Conservation (phyloP, 1,140 invertebrate species). For the Euwallacea similis region DNA sequence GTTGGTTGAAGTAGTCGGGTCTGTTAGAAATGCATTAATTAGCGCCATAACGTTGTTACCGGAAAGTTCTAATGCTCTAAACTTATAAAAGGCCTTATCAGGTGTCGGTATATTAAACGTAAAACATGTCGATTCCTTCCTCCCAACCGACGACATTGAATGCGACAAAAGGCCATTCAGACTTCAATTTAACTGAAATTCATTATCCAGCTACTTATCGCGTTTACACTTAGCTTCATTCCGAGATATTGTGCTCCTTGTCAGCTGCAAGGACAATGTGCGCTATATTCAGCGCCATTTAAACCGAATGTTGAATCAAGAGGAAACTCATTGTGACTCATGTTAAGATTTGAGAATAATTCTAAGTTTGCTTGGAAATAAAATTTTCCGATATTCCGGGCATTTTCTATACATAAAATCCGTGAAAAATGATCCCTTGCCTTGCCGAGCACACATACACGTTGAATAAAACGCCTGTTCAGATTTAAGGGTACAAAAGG, state of each 20-base stretch:
- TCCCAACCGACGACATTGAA: not conserved
- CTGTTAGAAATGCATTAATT: too few species aligned
- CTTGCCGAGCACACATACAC: not conserved
- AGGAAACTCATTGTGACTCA: too few species aligned
- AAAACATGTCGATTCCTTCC: too few species aligned
- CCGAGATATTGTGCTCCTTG: not conserved
- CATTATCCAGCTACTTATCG: constrained; percentile 1
- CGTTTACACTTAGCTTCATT: not conserved
- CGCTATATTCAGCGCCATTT: not conserved
- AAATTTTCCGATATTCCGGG: not conserved
- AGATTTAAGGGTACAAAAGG: not conserved
- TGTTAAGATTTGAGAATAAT: too few species aligned
- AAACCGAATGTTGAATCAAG: too few species aligned
- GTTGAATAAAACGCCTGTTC: not conserved
- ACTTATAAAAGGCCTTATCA: too few species aligned
- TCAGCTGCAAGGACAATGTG: not conserved
- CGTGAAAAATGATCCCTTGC: not conserved
- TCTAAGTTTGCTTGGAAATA: not conserved
- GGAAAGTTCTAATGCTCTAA: too few species aligned
- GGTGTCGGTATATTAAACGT: too few species aligned
- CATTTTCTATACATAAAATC: constrained; percentile 3
- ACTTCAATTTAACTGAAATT: not conserved
- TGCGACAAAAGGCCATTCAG: not conserved
- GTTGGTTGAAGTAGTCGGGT: too few species aligned
- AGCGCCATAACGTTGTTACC: too few species aligned